Evolutionary conservation across 1,140 invertebrate genomes (phyloP), one percentile per base, ranked within the genome.

Genomic region (Paracyclopina nana): DNA sequence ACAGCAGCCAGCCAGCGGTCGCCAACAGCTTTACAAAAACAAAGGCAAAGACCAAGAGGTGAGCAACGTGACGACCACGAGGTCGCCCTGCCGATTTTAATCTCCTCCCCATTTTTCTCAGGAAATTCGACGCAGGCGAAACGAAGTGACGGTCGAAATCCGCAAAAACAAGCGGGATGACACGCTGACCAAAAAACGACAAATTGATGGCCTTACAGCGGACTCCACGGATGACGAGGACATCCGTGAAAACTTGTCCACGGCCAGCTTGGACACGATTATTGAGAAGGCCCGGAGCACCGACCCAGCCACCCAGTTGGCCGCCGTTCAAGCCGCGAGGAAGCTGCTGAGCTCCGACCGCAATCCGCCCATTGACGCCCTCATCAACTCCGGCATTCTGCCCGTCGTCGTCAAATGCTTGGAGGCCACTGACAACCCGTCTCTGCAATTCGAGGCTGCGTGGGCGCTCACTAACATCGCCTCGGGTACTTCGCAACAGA

Each of bases 391-490:
- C 65, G 86, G 85, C 43, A 90, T 98, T 62, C 72, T 99, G 54
- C 91, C 91, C 43, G 79, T 88, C 59, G 73, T 98, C 57, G 88
- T 97, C 30, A 70, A 75, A 55, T 97, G 90, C 68, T 71, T 98
- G 34, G 75, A 80, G 79, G 90, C 57, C 71, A 73, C 75, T 78
- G 62, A 46, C 62, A 88, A 87, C 63, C 82, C 90, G 38, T 77
- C 79, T 48, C 68, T 98, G 54, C 92, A 98, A 67, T 99, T 98
- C 67, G 94, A 98, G 71, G 88, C 92, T 54, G 88, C 92, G 12
- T 99, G 94, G 94, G 94, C 92, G 42, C 69, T 99, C 53, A 98
- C 94, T 56, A 99, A 99, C 63, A 98, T 99, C 61, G 94, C 94
- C 3, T 94, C 86, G 45, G 94, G 94, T 45, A 96, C 87, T 40